Evolutionary conservation across 2,888 invertebrate genomes (phyloP).

Genomic region (Drosophila sordidapex): DNA sequence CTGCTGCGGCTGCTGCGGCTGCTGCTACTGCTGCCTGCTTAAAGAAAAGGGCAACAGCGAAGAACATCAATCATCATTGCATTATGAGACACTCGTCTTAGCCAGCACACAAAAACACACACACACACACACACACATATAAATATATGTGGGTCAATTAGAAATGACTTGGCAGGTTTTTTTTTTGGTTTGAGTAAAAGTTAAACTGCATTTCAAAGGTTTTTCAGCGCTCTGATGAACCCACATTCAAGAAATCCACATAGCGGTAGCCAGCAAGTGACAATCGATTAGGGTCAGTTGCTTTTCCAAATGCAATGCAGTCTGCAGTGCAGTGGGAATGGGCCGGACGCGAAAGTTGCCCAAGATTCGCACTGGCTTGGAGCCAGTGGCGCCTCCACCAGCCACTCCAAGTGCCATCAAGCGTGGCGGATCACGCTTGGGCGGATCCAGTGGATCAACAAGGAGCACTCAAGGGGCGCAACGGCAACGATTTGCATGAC

Average conservation of each 20-base stretch:
- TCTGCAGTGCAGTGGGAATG: conserved; percentile 18
- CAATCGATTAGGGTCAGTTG: conserved; percentile 74
- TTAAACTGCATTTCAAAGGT: conserved; percentile 58
- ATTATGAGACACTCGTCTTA: conserved; percentile 57
- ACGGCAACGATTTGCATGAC: conserved; percentile 73
- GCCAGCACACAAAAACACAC: conserved; percentile 3
- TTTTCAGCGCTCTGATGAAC: conserved; percentile 43
- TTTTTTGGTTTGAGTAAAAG: conserved; percentile 54
- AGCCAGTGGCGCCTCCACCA: conserved; percentile 49
- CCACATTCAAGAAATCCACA: conserved; percentile 55
- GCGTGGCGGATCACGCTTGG: conserved; percentile 58
- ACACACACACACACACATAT: background rate
- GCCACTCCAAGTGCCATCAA: conserved; percentile 52
- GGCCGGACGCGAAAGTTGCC: conserved; percentile 40
- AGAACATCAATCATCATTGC: conserved; percentile 72
- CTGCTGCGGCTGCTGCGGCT: background rate
- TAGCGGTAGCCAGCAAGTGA: conserved; percentile 62
- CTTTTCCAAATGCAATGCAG: conserved; percentile 19
- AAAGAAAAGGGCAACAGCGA: conserved; percentile 61
- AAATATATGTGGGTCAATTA: conserved; percentile 68
- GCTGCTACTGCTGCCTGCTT: background rate
- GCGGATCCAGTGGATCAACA: conserved; percentile 34
- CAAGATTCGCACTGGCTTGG: conserved; percentile 32
- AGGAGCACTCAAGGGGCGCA: conserved; percentile 57
- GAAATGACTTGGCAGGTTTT: conserved; percentile 75